phyloP scores from a whole-genome alignment of 2,888 invertebrate genomes.

The Drosophila fungiperda region DNA sequence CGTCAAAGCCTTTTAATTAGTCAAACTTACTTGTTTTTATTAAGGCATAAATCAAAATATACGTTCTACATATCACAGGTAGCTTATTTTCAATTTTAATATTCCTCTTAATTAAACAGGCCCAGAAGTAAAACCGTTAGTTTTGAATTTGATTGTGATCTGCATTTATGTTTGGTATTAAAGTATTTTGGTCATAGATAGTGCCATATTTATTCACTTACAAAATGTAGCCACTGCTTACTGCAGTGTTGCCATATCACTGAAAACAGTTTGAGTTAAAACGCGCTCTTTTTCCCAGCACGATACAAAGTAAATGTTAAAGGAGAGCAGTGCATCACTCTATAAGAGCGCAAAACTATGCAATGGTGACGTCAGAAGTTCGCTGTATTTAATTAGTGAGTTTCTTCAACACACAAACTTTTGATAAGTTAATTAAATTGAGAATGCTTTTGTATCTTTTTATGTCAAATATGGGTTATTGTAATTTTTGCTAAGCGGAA shows the following conservation, averaged over 20 bases:
- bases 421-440: background rate
- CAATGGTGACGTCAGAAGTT: constrained; percentile 23
- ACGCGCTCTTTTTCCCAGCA: constrained; percentile 10
- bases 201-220: constrained; percentile 8
- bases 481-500: background rate
- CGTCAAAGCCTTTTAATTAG: background rate
- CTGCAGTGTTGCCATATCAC: constrained; percentile 34
- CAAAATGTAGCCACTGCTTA: constrained; percentile 7
- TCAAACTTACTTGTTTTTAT: background rate
- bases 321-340: constrained; percentile 9
- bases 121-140: background rate
- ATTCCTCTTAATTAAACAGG: background rate
- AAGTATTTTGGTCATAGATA: constrained; percentile 19
- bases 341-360: constrained; percentile 11
- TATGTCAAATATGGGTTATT: background rate
- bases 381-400: background rate
- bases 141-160: constrained; percentile 2
- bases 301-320: constrained; percentile 8
- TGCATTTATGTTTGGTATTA: constrained; percentile 8
- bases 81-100: background rate
- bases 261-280: constrained; percentile 17
- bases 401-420: background rate
- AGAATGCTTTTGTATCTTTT: background rate
- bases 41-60: background rate
- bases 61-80: background rate